phyloP scores from a whole-genome alignment of 2,113 vertebrate genomes.

The Osmerus mordax region DNA sequence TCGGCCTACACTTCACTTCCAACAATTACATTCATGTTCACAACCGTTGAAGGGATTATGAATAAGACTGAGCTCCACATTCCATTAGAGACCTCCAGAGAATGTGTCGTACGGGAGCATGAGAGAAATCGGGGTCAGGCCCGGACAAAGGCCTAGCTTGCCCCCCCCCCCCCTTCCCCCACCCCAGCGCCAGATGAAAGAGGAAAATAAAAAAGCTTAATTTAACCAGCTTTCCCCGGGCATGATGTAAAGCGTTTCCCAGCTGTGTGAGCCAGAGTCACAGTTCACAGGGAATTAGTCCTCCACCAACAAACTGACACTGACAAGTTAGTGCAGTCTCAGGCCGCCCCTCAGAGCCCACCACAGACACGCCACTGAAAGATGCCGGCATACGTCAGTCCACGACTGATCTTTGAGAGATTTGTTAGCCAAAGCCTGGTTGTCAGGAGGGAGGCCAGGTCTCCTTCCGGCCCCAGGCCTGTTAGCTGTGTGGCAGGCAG shows the following conservation, averaged over 20 bases:
- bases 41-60: neutral
- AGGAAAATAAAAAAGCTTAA: neutral
- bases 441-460: too few relatives aligned
- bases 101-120: neutral
- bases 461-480: neutral
- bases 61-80: neutral
- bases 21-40: neutral
- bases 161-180: neutral
- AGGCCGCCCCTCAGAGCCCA: neutral
- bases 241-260: constrained; percentile 13
- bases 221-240: constrained; percentile 24
- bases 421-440: too few relatives aligned
- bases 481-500: neutral
- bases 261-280: constrained; percentile 8
- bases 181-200: constrained; percentile 3
- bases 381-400: too few relatives aligned
- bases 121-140: neutral
- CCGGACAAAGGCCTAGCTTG: constrained; percentile 2
- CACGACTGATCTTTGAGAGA: too few relatives aligned
- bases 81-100: neutral
- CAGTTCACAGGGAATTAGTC: neutral
- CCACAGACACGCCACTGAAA: neutral
- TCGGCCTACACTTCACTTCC: too few relatives aligned
- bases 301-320: too few relatives aligned
- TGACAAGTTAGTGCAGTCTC: too few relatives aligned